These are phyloP conservation scores for Psylliodes chrysocephalus DNA, from an alignment of 2,888 invertebrate species.

Conservation along the genomic window DNA sequence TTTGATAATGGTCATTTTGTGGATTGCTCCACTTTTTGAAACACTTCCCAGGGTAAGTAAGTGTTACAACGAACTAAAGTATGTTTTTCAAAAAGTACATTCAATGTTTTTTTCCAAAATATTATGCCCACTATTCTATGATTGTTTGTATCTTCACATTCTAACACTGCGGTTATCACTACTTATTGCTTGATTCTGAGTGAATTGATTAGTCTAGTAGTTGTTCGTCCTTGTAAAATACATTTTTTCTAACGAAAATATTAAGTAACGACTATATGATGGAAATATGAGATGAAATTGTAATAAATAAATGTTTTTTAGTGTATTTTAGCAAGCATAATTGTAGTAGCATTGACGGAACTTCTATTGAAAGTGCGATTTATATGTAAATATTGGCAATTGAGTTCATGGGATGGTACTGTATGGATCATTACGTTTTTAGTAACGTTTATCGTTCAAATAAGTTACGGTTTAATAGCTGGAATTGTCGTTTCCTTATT, in stretches of 20 bases:
- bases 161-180: too few relatives aligned
- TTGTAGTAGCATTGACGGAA: slow-evolving; percentile 83
- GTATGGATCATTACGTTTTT: slow-evolving; percentile 86
- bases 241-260: too few relatives aligned
- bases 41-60: slow-evolving; percentile 75
- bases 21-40: slow-evolving; percentile 79
- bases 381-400: slow-evolving; percentile 77
- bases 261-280: too few relatives aligned
- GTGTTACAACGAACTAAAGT: too few relatives aligned
- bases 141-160: too few relatives aligned
- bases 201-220: too few relatives aligned
- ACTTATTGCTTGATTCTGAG: too few relatives aligned
- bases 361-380: slow-evolving; percentile 81
- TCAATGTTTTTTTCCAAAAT: too few relatives aligned
- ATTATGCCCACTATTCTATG: too few relatives aligned
- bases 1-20: slow-evolving; percentile 74
- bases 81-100: too few relatives aligned
- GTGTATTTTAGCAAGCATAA: slow-evolving; percentile 84
- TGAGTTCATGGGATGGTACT: slow-evolving; percentile 81
- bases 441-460: slow-evolving; percentile 79
- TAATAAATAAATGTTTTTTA: slow-evolving; percentile 55
- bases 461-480: slow-evolving; percentile 79
- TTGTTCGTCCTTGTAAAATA: too few relatives aligned
- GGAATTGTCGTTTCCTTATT: slow-evolving; percentile 79
- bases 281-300: too few relatives aligned